A percentile compares a stretch with the other conserved stretches of the same genome.
Conservation (phyloP, 2,113 vertebrate genomes). For the Silurus glanis region DNA sequence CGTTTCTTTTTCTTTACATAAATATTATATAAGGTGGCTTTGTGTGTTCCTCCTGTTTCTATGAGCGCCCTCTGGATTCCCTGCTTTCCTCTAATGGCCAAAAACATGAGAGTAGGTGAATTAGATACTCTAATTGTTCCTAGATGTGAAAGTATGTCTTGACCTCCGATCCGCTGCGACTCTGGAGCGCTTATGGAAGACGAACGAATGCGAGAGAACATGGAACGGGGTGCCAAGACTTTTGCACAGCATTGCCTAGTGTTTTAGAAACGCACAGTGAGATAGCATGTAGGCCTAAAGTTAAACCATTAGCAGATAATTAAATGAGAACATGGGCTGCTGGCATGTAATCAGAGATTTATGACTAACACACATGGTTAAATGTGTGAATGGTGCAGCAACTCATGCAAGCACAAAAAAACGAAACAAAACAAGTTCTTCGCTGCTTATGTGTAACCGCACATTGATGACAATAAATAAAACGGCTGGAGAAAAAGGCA, state of each 20-base stretch:
- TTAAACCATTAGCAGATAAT: slow-evolving; percentile 10
- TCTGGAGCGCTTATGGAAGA: neutral
- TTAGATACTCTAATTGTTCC: neutral
- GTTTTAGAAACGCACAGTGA: neutral
- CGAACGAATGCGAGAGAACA: neutral
- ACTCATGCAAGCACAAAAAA: neutral
- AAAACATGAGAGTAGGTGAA: neutral
- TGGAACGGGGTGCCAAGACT: neutral
- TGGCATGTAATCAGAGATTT: slow-evolving; percentile 21
- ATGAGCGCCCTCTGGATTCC: neutral
- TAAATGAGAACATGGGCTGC: slow-evolving; percentile 15
- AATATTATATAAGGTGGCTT: neutral
- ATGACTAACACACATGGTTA: slow-evolving; percentile 1
- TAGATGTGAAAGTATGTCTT: neutral
- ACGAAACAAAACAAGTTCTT: slow-evolving; percentile 51
- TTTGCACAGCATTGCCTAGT: neutral
- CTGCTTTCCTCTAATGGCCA: neutral
- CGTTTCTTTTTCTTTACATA: too few relatives aligned
- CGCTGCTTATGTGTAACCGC: slow-evolving; percentile 52
- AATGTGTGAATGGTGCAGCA: neutral
- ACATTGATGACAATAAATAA: slow-evolving; percentile 60
- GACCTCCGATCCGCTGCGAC: neutral
- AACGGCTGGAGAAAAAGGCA: slow-evolving; percentile 57
- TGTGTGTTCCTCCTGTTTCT: neutral
- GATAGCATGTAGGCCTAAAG: neutral